Conservation (phyloP, 1,140 invertebrate genomes). For the Cydia splendana region DNA sequence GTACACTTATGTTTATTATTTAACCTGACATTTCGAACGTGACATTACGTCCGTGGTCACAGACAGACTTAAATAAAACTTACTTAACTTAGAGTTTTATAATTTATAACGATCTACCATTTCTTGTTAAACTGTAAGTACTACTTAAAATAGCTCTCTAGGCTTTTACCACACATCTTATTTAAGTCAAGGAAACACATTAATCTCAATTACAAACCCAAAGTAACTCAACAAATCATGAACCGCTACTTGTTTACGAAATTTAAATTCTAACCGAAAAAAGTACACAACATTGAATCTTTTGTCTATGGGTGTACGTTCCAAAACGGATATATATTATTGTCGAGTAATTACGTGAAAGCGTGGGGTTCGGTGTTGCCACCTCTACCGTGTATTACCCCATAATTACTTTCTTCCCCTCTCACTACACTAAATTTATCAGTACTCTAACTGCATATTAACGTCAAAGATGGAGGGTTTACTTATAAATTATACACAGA, state of each 20-base stretch:
- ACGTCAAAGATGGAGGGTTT: background rate
- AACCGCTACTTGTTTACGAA: background rate
- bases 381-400: slow-evolving; percentile 22
- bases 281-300: background rate
- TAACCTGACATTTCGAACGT: too few species aligned
- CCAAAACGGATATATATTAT: slow-evolving; percentile 11
- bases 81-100: too few species aligned
- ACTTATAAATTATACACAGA: background rate
- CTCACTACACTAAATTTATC: background rate
- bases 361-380: slow-evolving; percentile 24
- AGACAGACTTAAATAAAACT: too few species aligned
- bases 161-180: background rate
- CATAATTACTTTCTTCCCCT: slow-evolving; percentile 24
- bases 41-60: too few species aligned
- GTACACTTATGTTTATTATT: too few species aligned
- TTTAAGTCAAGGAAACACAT: background rate
- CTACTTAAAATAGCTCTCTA: too few species aligned
- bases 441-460: background rate
- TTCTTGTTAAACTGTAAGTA: too few species aligned
- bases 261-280: background rate
- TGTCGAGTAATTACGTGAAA: slow-evolving; percentile 8
- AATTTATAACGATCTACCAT: too few species aligned
- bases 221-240: slow-evolving; percentile 3
- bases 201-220: slow-evolving; percentile 6
- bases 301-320: slow-evolving; percentile 7